Evolutionary conservation across 2,797 vertebrate species (phyloP), one percentile per base, ranked within the genome.

Genomic region (Coilia nasus): DNA sequence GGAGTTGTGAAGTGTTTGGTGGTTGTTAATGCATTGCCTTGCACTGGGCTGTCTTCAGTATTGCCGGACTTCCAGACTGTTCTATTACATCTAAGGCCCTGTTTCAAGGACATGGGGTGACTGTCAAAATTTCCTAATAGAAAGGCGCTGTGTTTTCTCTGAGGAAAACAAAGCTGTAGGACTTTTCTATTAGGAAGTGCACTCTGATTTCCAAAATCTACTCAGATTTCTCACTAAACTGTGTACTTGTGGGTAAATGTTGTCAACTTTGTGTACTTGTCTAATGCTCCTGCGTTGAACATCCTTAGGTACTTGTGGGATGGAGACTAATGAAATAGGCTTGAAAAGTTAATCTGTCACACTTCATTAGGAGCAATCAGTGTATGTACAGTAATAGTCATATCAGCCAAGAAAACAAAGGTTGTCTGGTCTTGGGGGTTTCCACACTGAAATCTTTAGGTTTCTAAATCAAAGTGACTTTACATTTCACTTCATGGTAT

Each of bases 321-420:
- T 41, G 15, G 5, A 31, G 64, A 71, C 28, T 15, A 71, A 78
- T 35, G 28, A 41, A 75, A 75, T 41, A 44, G 71, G 71, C 35
- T 19, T 19, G 71, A 78, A 44, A 41, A 44, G 71, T 21, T 75
- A n/a, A 67, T 9, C 7, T 1, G 7, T 78, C 31, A 78, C 19
- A 21, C 35, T 78, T 19, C 17, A 19, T 35, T 12, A 17, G 28
- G 28, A 35, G 28, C 28, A 19, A 44, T 78, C 35, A 78, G 71
- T 78, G 3, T 78, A 78, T 78, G 71, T 78, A 78, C 71, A 78
- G 71, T 78, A 78, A 78, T 44, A 41, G 71, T 78, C 31, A 78
- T 78, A 31, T 21, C 31, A 78, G 35, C 41, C 28, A 71, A 31
- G 2, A 71, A 71, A 41, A 28, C 7, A 12, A 75, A 44, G 41